Percentiles rank a stretch among this genome's conserved stretches.
Evolutionary conservation across 2,797 vertebrate species (phyloP).

Genomic region (Pangasius krempfi): DNA sequence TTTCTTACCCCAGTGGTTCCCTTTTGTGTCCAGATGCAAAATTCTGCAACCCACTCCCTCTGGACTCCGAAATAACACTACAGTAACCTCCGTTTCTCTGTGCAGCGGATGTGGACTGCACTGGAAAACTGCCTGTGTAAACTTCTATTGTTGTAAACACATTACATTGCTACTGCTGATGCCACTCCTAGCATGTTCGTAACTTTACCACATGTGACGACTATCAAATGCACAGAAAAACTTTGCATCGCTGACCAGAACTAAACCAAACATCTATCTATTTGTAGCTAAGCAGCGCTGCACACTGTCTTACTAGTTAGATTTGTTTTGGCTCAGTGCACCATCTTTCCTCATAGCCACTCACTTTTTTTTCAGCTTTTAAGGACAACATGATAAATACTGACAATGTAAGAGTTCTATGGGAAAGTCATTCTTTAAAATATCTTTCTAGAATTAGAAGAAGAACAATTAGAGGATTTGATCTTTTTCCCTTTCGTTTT

Average conservation of each 20-base stretch:
- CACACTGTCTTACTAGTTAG: not conserved
- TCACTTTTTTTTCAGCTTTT: not conserved
- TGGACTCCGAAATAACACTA: not conserved
- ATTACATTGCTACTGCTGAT: not conserved
- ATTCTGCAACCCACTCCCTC: not conserved
- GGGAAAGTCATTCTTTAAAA: not conserved
- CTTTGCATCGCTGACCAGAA: not conserved
- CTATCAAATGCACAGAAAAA: not conserved
- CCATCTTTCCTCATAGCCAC: not conserved
- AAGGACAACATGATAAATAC: not conserved
- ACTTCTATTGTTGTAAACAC: not conserved
- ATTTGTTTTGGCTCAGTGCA: not conserved
- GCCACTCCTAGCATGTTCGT: not conserved
- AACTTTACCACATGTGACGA: not conserved
- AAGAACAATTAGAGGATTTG: not conserved
- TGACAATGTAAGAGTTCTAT: not conserved
- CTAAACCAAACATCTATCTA: not conserved
- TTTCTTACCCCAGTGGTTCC: not conserved
- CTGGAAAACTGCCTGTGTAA: not conserved
- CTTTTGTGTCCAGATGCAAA: not conserved
- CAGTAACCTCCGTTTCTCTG: not conserved
- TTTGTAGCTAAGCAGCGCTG: constrained; percentile 9
- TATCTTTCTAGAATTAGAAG: not conserved
- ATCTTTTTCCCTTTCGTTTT: not conserved
- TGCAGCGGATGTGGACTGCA: not conserved